Percentiles rank a stretch among this genome's conserved stretches.
phyloP scores from a whole-genome alignment of 2,888 invertebrate genomes.

The Pyrochroa serraticornis region DNA sequence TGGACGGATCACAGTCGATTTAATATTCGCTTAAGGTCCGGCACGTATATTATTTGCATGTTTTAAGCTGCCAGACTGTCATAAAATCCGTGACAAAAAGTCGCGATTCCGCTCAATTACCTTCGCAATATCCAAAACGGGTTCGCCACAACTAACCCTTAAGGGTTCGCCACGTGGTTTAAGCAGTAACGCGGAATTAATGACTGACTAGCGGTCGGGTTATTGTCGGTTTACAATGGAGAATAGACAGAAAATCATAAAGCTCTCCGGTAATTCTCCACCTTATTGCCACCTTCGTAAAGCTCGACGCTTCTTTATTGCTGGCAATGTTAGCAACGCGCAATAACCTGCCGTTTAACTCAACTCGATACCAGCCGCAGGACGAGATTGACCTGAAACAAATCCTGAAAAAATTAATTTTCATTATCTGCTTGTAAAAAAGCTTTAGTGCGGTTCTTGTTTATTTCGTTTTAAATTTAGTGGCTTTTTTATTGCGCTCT shows the following conservation, averaged over 20 bases:
- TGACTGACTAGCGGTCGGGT: too few relatives aligned
- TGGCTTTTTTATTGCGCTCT: conserved; percentile 20
- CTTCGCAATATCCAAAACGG: conserved; percentile 12
- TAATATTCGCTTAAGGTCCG: conserved; percentile 12
- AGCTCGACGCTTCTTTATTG: too few relatives aligned
- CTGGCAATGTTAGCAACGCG: too few relatives aligned
- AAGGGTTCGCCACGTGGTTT: too few relatives aligned
- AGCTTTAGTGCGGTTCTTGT: conserved; percentile 18
- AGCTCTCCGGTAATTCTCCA: conserved; percentile 16
- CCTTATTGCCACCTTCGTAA: conserved; percentile 11
- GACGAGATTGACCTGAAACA: too few relatives aligned
- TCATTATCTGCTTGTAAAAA: too few relatives aligned
- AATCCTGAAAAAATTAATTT: too few relatives aligned
- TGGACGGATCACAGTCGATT: conserved; percentile 16
- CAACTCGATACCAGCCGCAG: too few relatives aligned
- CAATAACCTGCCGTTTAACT: too few relatives aligned
- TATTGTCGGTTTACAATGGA: too few relatives aligned
- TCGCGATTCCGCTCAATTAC: conserved; percentile 14
- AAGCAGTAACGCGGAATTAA: too few relatives aligned
- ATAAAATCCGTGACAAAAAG: conserved; percentile 19
- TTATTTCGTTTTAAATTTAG: conserved; percentile 18
- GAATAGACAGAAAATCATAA: conserved; percentile 11
- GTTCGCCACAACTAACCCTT: not conserved
- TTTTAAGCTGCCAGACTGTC: conserved; percentile 14
- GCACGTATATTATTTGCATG: conserved; percentile 19